A percentile compares a stretch with the other conserved stretches of the same genome.
Conservation (phyloP, 2,797 vertebrate genomes). For the Linurgus olivaceus region DNA sequence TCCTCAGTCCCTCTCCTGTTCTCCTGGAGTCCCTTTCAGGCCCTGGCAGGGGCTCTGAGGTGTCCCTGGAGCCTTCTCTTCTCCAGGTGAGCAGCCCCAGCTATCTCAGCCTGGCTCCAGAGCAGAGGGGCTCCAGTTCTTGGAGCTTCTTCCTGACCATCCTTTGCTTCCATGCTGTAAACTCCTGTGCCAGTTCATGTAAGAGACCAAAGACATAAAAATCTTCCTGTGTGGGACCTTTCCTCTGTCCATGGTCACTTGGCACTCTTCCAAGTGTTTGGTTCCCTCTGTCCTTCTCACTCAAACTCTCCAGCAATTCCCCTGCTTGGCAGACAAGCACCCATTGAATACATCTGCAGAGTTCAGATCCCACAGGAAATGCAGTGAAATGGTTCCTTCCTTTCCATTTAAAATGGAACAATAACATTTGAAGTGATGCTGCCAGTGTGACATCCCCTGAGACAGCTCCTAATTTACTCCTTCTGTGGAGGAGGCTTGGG, state of each 20-base stretch:
- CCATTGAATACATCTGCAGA: slow-evolving; percentile 60
- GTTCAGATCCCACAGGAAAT: slow-evolving; percentile 70
- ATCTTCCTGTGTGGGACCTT: background rate
- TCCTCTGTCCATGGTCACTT: background rate
- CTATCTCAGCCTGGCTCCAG: background rate
- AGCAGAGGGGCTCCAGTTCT: background rate
- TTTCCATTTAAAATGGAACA: background rate
- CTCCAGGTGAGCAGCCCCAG: background rate
- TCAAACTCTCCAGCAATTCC: background rate
- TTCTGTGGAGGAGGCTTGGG: background rate
- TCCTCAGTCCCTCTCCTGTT: background rate
- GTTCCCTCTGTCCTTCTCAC: background rate
- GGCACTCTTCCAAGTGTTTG: background rate
- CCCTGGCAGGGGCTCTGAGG: rapidly evolving
- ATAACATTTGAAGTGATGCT: background rate
- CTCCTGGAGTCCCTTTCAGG: background rate
- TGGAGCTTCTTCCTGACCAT: background rate
- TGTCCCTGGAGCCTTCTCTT: background rate
- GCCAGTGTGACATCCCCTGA: background rate
- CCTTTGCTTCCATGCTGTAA: background rate
- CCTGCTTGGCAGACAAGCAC: slow-evolving; percentile 64
- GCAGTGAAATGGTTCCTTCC: slow-evolving; percentile 43
- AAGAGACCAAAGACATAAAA: background rate
- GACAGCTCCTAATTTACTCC: background rate
- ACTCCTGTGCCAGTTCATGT: background rate